Conservation (phyloP, 1,140 invertebrate genomes). For the Brachionus koreanus region DNA sequence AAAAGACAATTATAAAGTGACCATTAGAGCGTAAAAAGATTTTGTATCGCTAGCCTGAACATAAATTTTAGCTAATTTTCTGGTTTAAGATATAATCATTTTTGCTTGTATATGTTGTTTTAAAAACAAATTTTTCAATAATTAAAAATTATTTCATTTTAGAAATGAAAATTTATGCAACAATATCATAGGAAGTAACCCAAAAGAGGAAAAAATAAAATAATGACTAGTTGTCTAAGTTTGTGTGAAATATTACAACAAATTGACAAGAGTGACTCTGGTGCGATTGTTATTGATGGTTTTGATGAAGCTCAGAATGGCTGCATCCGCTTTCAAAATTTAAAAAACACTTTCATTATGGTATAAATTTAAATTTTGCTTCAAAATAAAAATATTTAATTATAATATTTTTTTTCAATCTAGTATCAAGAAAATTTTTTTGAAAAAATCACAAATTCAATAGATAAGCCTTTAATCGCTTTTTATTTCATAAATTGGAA, state of each 20-base stretch:
- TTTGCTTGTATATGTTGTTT: not conserved
- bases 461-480: not conserved
- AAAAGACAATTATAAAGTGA: not conserved
- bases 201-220: not conserved
- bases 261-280: not conserved
- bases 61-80: not conserved
- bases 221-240: not conserved
- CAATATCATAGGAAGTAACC: not conserved
- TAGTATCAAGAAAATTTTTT: not conserved
- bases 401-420: too few species aligned
- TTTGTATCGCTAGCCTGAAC: not conserved
- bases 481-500: conserved; percentile 15
- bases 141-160: not conserved
- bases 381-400: not conserved
- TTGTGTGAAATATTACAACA: not conserved
- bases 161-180: not conserved
- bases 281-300: not conserved
- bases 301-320: not conserved
- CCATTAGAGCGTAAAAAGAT: not conserved
- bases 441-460: not conserved
- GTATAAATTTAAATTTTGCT: not conserved
- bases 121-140: not conserved
- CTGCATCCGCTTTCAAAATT: not conserved
- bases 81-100: not conserved
- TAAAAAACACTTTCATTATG: not conserved